A percentile compares a stretch with the other conserved stretches of the same genome.
Conservation (phyloP, 2,797 vertebrate species). For the Pantherophis alleghaniensis region DNA sequence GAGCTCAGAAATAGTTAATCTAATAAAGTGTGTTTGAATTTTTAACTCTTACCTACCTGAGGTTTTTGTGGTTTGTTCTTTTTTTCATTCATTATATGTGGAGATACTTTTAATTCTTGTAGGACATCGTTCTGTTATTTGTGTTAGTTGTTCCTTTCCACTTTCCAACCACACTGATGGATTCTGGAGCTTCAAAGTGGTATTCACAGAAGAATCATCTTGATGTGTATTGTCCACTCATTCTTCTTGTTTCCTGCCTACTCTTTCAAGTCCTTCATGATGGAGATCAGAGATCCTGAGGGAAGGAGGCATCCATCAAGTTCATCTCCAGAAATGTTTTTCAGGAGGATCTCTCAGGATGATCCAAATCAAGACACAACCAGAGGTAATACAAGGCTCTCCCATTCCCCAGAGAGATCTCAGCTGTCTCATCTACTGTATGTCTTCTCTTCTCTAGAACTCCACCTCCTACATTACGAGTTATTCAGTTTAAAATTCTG, state of each 20-base stretch:
- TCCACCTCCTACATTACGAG: neutral
- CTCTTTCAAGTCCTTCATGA: neutral
- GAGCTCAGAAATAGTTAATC: neutral
- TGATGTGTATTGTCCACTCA: neutral
- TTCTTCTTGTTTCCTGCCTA: neutral
- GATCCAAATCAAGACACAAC: neutral
- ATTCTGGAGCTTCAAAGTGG: neutral
- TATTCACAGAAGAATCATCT: neutral
- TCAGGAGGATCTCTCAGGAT: neutral
- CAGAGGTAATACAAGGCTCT: neutral
- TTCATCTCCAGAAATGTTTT: neutral
- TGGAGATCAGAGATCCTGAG: neutral
- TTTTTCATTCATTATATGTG: neutral
- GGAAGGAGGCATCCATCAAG: neutral
- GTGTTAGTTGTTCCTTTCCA: neutral
- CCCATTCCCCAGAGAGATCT: neutral
- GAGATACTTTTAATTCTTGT: neutral
- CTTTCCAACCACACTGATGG: neutral
- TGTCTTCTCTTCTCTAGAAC: neutral
- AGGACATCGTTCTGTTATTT: neutral
- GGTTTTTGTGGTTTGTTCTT: no score
- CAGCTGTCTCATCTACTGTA: neutral
- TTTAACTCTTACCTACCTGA: neutral
- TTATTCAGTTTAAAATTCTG: neutral
- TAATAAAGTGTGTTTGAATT: neutral